Conservation (phyloP, 1,140 invertebrate genomes). For the Thaumatotibia leucotreta region DNA sequence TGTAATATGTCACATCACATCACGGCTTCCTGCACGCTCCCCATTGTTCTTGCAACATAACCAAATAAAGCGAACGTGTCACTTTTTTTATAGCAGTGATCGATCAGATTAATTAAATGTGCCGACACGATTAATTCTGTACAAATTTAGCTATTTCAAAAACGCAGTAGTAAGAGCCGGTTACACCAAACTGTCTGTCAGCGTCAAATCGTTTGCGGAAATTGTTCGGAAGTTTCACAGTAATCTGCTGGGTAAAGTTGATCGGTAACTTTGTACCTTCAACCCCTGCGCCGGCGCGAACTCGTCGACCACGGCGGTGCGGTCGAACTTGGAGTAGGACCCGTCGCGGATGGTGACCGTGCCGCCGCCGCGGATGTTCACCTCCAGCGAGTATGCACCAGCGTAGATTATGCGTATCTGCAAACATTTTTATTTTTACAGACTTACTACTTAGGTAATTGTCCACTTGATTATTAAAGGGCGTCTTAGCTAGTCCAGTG, state of each 20-base stretch:
- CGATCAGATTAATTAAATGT: too few relatives aligned
- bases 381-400: conserved; percentile 93
- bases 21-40: too few relatives aligned
- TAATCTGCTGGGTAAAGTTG: neutral
- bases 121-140: neutral
- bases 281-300: conserved; percentile 94
- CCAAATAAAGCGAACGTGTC: too few relatives aligned
- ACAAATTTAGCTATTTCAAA: conserved; percentile 11
- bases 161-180: too few relatives aligned
- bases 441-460: neutral
- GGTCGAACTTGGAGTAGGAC: conserved; percentile 94
- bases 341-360: conserved; percentile 94
- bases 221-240: neutral
- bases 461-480: neutral
- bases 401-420: conserved; percentile 92
- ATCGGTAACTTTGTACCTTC: conserved; percentile 77
- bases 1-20: conserved; percentile 15
- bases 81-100: too few relatives aligned
- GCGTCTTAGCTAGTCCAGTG: too few relatives aligned
- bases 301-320: conserved; percentile 92
- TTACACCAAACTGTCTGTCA: too few relatives aligned
- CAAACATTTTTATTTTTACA: neutral
- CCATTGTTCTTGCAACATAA: too few relatives aligned
- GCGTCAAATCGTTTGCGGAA: too few relatives aligned
- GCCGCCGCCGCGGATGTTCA: conserved; percentile 89